These are phyloP conservation scores for Danio tinwini DNA, from an alignment of 2,797 vertebrate genomes.

Conservation along the genomic window DNA sequence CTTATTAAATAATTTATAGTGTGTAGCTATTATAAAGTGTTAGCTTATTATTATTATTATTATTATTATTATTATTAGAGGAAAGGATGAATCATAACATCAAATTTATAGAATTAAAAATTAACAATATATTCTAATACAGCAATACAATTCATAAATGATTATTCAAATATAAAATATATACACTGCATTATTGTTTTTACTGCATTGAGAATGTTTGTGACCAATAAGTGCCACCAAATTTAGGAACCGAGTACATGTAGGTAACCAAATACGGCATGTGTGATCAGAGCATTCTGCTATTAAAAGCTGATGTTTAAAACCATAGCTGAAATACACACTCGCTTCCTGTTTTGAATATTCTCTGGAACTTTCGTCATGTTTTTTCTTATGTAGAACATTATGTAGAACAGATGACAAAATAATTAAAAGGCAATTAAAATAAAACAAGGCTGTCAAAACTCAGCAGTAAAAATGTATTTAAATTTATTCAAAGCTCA, in stretches of 20 bases:
- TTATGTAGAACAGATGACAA: no score
- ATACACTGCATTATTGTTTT: no score
- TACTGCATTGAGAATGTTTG: background rate
- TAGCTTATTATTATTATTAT: no score
- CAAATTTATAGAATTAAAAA: background rate
- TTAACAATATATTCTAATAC: background rate
- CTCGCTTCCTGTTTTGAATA: background rate
- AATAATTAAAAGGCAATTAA: no score
- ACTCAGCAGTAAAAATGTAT: no score
- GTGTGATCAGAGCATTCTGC: background rate
- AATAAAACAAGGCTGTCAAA: background rate
- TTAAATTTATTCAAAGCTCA: background rate
- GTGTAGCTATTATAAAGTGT: no score
- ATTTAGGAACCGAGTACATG: background rate
- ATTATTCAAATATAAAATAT: background rate
- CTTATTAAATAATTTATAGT: no score
- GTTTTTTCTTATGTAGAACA: background rate
- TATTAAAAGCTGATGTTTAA: background rate
- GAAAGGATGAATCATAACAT: background rate
- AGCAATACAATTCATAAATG: background rate
- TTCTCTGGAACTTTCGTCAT: background rate
- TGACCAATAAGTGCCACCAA: background rate
- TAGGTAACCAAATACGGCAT: background rate
- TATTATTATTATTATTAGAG: background rate
- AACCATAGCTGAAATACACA: background rate